A percentile compares a stretch with the other conserved stretches of the same genome.
Conservation (phyloP, 2,888 invertebrate species). For the Tinea trinotella region DNA sequence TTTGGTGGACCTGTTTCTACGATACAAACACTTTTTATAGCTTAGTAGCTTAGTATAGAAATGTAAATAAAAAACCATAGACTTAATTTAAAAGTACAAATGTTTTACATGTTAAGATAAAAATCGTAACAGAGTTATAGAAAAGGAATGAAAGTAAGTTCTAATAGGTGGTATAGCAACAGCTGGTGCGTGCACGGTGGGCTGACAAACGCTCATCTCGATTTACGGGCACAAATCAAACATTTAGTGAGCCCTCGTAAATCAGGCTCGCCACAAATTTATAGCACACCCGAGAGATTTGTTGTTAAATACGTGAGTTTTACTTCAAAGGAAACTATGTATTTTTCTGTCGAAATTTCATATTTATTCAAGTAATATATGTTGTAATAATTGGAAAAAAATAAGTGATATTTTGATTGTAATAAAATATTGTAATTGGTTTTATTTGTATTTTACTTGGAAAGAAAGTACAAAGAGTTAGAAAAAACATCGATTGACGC, state of each 20-base stretch:
- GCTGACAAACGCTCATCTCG: conserved; percentile 63
- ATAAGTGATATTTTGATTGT: too few species aligned
- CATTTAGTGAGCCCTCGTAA: conserved; percentile 62
- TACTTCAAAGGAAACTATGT: conserved; percentile 21
- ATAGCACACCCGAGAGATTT: conserved; percentile 37
- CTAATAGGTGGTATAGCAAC: conserved; percentile 24
- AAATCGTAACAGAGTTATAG: too few species aligned
- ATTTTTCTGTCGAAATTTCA: background rate
- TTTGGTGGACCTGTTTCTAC: too few species aligned
- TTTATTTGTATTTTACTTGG: background rate
- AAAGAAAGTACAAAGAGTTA: background rate
- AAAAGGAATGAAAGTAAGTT: too few species aligned
- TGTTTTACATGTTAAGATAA: too few species aligned
- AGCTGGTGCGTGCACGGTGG: conserved; percentile 32
- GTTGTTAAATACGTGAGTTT: conserved; percentile 20
- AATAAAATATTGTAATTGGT: background rate
- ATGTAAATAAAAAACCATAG: too few species aligned
- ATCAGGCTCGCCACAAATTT: conserved; percentile 61
- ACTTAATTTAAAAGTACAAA: too few species aligned
- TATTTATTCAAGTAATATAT: background rate
- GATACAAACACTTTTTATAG: too few species aligned
- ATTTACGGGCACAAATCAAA: conserved; percentile 69
- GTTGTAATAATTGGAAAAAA: background rate
- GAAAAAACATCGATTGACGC: conserved; percentile 18
- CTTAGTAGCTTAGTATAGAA: too few species aligned